phyloP scores from a whole-genome alignment of 2,113 vertebrate species.

The Heterotilapia buettikoferi region DNA sequence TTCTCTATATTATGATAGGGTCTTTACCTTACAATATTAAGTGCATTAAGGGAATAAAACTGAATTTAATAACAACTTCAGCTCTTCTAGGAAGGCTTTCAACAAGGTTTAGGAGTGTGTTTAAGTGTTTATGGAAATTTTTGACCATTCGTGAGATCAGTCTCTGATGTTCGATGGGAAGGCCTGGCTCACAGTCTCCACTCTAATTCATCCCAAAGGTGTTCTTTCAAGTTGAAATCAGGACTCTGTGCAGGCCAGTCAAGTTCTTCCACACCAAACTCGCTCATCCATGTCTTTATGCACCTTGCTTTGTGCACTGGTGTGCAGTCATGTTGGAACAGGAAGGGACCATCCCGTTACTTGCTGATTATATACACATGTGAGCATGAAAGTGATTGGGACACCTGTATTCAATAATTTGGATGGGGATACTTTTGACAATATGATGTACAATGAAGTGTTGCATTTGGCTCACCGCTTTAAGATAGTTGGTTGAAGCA shows the following conservation, averaged over 20 bases:
- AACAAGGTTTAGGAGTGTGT: neutral
- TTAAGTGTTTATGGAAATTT: neutral
- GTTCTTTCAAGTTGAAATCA: neutral
- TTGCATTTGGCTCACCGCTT: constrained; percentile 4
- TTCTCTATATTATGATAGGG: neutral
- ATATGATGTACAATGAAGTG: neutral
- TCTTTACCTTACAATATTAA: neutral
- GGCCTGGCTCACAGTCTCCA: neutral
- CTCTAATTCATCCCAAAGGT: neutral
- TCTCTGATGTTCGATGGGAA: neutral
- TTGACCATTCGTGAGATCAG: neutral
- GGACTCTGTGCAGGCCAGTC: neutral
- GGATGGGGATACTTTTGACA: neutral
- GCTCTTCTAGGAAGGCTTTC: neutral
- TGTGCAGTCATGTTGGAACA: neutral
- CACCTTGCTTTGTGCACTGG: neutral
- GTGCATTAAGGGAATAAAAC: neutral
- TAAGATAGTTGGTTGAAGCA: neutral
- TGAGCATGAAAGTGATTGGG: neutral
- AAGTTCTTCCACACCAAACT: neutral
- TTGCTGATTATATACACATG: neutral
- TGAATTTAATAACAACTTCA: neutral
- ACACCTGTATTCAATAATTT: neutral
- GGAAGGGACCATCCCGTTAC: neutral
- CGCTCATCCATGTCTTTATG: neutral